A percentile compares a stretch with the other conserved stretches of the same genome.
phyloP scores from a whole-genome alignment of 2,797 vertebrate species.

The Muraenolepis orangiensis region DNA sequence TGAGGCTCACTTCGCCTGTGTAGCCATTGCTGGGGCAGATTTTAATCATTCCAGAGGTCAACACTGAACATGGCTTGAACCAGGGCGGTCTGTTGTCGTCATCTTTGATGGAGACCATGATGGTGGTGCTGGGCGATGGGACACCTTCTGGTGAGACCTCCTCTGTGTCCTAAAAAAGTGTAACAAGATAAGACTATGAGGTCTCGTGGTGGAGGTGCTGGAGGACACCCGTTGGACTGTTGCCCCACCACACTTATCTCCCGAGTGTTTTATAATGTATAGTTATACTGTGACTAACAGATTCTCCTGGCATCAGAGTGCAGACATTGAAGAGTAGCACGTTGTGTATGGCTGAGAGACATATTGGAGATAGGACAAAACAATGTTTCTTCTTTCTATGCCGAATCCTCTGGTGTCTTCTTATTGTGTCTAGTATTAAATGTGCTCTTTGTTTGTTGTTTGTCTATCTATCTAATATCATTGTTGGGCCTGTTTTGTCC shows the following conservation, averaged over 20 bases:
- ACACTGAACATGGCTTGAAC: slow-evolving; percentile 67
- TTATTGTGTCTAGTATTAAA: neutral
- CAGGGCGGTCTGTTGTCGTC: slow-evolving; percentile 74
- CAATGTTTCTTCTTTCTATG: neutral
- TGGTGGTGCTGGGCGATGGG: slow-evolving; percentile 38
- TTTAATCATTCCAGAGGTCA: fast-evolving
- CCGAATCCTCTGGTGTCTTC: neutral
- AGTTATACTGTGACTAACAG: neutral
- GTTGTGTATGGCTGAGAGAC: neutral
- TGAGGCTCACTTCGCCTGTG: slow-evolving; percentile 46
- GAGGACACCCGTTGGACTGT: neutral
- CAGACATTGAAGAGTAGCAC: neutral
- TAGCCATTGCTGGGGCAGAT: slow-evolving; percentile 66
- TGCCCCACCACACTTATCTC: neutral
- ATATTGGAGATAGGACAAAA: neutral
- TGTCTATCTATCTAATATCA: neutral
- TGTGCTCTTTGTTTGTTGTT: neutral
- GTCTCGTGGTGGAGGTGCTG: neutral
- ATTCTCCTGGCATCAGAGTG: neutral
- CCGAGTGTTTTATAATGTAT: neutral
- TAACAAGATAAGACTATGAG: neutral
- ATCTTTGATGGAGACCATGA: slow-evolving; percentile 61
- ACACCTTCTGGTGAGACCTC: fast-evolving
- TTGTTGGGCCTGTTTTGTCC: neutral
- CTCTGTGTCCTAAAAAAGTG: slow-evolving; percentile 52